These are phyloP conservation scores for Plemyria rubiginata DNA, from an alignment of 2,888 invertebrate species.

Conservation along the genomic window DNA sequence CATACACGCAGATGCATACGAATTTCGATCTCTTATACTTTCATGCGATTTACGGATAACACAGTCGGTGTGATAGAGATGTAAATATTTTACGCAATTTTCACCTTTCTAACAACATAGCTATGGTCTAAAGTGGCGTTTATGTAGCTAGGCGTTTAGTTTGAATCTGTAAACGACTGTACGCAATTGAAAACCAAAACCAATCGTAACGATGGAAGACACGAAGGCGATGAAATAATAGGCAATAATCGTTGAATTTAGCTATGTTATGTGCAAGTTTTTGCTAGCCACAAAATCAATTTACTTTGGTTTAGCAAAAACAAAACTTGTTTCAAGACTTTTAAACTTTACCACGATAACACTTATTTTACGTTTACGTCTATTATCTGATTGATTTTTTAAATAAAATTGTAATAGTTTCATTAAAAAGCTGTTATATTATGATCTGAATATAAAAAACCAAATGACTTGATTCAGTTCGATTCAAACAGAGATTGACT, in stretches of 20 bases:
- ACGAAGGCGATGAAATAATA: conserved; percentile 64
- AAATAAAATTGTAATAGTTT: no score
- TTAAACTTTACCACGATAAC: neutral
- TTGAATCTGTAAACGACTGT: conserved; percentile 34
- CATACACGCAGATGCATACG: conserved; percentile 70
- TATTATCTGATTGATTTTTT: no score
- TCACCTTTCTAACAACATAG: conserved; percentile 15
- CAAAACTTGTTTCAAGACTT: conserved; percentile 19
- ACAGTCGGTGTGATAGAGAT: conserved; percentile 32
- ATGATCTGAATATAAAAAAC: no score
- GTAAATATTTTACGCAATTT: conserved; percentile 16
- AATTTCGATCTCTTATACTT: conserved; percentile 64
- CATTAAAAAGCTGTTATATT: no score
- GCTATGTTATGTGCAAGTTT: conserved; percentile 51
- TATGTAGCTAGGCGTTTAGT: conserved; percentile 17
- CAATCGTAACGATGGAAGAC: conserved; percentile 61
- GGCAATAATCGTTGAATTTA: conserved; percentile 51
- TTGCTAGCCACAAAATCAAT: conserved; percentile 30
- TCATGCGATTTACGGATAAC: conserved; percentile 58
- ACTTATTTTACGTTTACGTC: no score
- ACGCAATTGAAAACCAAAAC: conserved; percentile 60
- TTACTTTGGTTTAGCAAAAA: conserved; percentile 22
- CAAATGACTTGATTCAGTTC: no score
- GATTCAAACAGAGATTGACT: no score
- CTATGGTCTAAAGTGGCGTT: conserved; percentile 21